Base-by-base conservation (phyloP, 1,140 invertebrate species). In the Onthophagus taurus region DNA sequence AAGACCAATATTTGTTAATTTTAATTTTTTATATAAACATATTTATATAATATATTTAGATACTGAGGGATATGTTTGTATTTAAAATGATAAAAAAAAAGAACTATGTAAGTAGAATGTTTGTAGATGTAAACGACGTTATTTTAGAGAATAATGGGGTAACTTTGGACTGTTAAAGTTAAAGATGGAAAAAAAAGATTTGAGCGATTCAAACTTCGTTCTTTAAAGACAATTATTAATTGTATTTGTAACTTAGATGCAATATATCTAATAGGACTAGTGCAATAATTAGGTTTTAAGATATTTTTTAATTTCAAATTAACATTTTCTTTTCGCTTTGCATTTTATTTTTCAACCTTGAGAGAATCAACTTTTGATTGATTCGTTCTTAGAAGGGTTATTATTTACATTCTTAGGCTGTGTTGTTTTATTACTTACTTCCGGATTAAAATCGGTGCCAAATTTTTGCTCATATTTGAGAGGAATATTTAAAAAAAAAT, bases 401-500 rank as follows among this genome's bases (percentile, higher is more conserved):
- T 20, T 31, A 31, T 20, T 13, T 16, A 17, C 13, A 42, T 31
- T 7, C 14, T 36, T 31, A 42, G 26, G 26, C 26, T 31, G 41
- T 42, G 30, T 31, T 31, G 12, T 18, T 31, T 20, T 19, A 9
- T 31, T 31, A 31, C 11, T 30, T 31, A 20, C 17, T 31, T 30
- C 21, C 41, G 11, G 14, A 26, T 26, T 26, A 26, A 26, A 26
- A 26, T 42, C 38, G 19, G 55, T 59, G 55, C 57, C 57, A 59
- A 59, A 59, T 51, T 58, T 36, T 49, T 38, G 47, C 13, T 7
- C 17, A 33, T 33, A 33, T n/a, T n/a, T n/a, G n/a, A n/a, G n/a
- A n/a, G n/a, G n/a, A 33, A 33, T 33, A 33, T 33, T 20, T 9
- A 36, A 2, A 4, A 19, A 8, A 36, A 12, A 8, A 36, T 8